phyloP scores from a whole-genome alignment of 2,888 invertebrate genomes.

The Lasioglossum vierecki region DNA sequence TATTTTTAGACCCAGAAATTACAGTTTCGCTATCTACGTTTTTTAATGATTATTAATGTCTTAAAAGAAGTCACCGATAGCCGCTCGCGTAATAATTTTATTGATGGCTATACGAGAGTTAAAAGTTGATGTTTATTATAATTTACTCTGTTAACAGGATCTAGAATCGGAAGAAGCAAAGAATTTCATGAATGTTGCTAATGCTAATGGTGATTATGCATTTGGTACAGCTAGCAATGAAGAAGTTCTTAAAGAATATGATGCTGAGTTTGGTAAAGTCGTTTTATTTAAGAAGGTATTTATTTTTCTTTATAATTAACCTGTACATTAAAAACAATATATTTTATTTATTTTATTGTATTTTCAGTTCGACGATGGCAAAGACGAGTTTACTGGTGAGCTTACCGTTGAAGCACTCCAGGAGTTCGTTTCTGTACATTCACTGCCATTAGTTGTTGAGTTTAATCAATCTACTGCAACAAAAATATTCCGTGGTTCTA shows the following conservation, averaged over 20 bases:
- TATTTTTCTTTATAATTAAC: conserved; percentile 85
- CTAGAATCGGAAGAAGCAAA: conserved; percentile 92
- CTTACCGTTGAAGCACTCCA: conserved; percentile 88
- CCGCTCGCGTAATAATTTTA: not conserved
- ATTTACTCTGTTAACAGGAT: conserved; percentile 85
- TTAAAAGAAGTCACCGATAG: too few species aligned
- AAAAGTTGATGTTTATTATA: not conserved
- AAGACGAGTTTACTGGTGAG: conserved; percentile 90
- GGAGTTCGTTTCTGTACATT: conserved; percentile 93
- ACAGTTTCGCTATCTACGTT: too few species aligned
- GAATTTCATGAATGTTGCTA: conserved; percentile 92
- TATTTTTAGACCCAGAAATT: not conserved
- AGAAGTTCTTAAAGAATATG: conserved; percentile 91
- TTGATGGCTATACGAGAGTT: not conserved
- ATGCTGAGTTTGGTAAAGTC: conserved; percentile 91
- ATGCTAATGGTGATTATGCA: conserved; percentile 92
- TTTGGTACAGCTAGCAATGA: conserved; percentile 94
- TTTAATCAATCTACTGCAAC: conserved; percentile 99
- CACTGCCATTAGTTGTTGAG: conserved; percentile 96
- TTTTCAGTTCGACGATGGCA: conserved; percentile 93
- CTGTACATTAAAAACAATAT: conserved; percentile 88
- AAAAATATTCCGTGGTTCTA: conserved; percentile 99
- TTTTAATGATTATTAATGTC: too few species aligned
- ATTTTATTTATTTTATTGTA: conserved; percentile 37
- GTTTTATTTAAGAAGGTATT: conserved; percentile 95